A percentile compares a stretch with the other conserved stretches of the same genome.
phyloP scores from a whole-genome alignment of 2,888 invertebrate species.

The Meloe dianella region DNA sequence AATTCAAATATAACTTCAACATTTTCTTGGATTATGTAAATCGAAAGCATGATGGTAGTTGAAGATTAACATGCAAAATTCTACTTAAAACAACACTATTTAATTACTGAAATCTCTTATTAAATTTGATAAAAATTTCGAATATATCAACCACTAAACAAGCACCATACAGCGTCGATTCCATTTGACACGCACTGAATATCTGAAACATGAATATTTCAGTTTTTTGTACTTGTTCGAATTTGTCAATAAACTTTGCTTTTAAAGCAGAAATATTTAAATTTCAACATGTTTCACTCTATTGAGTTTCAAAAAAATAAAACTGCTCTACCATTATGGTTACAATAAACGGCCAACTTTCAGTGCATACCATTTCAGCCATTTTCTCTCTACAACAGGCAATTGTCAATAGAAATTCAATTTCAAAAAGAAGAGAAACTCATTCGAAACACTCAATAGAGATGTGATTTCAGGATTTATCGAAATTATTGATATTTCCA shows the following conservation, averaged over 20 bases:
- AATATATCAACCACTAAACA: not conserved
- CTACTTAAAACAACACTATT: conserved; percentile 20
- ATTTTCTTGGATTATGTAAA: conserved; percentile 40
- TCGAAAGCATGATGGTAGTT: conserved; percentile 29
- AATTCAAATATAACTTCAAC: conserved; percentile 38
- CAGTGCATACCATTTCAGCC: conserved; percentile 13
- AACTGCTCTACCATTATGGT: not conserved
- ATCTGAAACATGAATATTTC: not conserved
- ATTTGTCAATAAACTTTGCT: conserved; percentile 22
- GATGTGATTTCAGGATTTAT: not conserved
- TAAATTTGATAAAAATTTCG: not conserved
- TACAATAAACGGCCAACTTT: conserved; percentile 13
- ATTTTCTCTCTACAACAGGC: conserved; percentile 21
- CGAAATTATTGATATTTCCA: not conserved
- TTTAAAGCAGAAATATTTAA: conserved; percentile 24
- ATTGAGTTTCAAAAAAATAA: conserved; percentile 11
- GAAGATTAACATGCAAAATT: conserved; percentile 36
- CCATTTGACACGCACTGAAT: not conserved
- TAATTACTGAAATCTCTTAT: conserved; percentile 20
- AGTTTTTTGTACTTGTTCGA: too few relatives aligned
- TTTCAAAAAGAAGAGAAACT: conserved; percentile 13
- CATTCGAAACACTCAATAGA: not conserved
- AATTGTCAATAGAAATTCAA: conserved; percentile 22
- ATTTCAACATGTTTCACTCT: conserved; percentile 29
- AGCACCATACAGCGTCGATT: not conserved